A percentile compares a stretch with the other conserved stretches of the same genome.
Evolutionary conservation across 2,888 invertebrate species (phyloP).

Genomic region (Choristoneura rosaceana): DNA sequence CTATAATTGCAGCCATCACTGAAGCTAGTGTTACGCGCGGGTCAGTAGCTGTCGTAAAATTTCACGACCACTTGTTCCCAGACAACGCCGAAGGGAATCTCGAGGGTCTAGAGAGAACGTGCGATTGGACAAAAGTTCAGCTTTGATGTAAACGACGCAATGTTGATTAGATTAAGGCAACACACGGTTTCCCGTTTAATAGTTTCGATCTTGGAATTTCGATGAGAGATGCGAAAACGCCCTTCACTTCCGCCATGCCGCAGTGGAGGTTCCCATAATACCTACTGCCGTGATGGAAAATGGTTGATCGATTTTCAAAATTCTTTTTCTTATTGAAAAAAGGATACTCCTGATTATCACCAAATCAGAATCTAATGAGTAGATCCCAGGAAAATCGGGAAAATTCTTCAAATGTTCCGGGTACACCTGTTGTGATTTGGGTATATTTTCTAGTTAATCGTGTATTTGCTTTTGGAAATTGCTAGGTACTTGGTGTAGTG

Average conservation of each 20-base stretch:
- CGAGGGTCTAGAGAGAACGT: constrained; percentile 51
- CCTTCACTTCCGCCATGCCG: not conserved
- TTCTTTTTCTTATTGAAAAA: no score
- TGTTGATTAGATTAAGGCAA: constrained; percentile 59
- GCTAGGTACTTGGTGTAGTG: no score
- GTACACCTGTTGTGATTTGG: no score
- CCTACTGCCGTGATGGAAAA: no score
- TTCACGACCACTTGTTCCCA: constrained; percentile 67
- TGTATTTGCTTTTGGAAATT: no score
- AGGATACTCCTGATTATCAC: no score
- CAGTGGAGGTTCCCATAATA: no score
- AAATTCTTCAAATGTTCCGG: no score
- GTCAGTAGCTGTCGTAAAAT: constrained; percentile 75
- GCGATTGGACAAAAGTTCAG: constrained; percentile 48
- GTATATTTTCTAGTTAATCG: no score
- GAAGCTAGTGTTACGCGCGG: constrained; percentile 67
- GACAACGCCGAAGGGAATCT: constrained; percentile 59
- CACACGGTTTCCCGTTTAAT: constrained; percentile 28
- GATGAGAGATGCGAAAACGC: constrained; percentile 1
- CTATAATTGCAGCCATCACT: constrained; percentile 71
- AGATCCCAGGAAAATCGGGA: no score
- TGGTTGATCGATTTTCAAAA: no score
- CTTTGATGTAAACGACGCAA: constrained; percentile 46
- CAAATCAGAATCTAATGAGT: no score
- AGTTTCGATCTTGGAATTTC: constrained; percentile 2